Evolutionary conservation across 2,797 vertebrate genomes (phyloP), one percentile per base, ranked within the genome.

Genomic region (Periophthalmus magnuspinnatus): DNA sequence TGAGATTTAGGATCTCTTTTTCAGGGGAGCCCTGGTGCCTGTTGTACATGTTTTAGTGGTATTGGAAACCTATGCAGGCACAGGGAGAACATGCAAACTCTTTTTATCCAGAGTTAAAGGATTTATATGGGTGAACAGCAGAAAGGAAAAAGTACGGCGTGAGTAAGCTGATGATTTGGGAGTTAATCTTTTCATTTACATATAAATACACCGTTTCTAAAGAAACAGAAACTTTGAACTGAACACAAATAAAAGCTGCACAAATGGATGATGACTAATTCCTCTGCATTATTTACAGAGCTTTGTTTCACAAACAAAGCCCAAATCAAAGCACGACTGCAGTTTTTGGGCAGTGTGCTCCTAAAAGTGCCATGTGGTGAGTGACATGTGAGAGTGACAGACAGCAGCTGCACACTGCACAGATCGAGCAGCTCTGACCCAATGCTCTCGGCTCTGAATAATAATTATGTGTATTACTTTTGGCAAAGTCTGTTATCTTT

Each of bases 331-430:
- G 9, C 57, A 0, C 10, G 8, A 28, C 33, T 9, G 16, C 6
- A 0, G 57, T 59, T 7, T 61, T 41, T 61, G 9, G 36, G 5
- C n/a, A 41, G n/a, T 13, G 4, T 61, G 59, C 19, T 63, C 24
- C 16, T 21, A 21, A 62, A 48, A 48, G 61, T 63, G 38, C 41
- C 59, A 11, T 13, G 6, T 5, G 16, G 58, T 62, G 62, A 48
- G 28, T 64, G 61, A 62, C 60, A 45, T 41, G 34, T 22, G 60
- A 41, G 59, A 21, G 34, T 24, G 60, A 64, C 61, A 48, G 22
- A 24, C 41, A 11, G 41, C 41, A 17, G 41, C 41, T 28, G 5
- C 6, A 41, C 34, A 45, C 36, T 62, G 2, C 59, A 45, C 34
- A 22, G 6, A 11, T 6, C 61, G 22, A 36, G 9, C 38, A 47